These are phyloP conservation scores for Acronicta psi DNA, from an alignment of 2,888 invertebrate genomes.

Conservation along the genomic window DNA sequence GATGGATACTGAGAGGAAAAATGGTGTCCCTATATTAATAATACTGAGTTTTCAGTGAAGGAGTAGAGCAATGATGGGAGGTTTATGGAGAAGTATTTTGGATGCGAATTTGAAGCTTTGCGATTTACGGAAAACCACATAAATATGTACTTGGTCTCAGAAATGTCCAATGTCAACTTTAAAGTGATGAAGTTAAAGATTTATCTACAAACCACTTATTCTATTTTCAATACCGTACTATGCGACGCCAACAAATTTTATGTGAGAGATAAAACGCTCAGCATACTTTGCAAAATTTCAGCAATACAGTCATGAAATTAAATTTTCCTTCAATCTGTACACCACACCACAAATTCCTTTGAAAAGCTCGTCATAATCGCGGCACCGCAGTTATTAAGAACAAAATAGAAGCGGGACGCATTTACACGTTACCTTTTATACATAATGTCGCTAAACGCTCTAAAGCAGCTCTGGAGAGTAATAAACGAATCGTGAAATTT, in stretches of 20 bases:
- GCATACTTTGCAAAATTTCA: constrained; percentile 8
- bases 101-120: too few relatives aligned
- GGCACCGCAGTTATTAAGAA: constrained; percentile 20
- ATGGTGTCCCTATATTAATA: too few relatives aligned
- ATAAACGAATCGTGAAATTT: constrained; percentile 5
- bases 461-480: constrained; percentile 13
- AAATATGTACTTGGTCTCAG: too few relatives aligned
- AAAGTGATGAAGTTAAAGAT: too few relatives aligned
- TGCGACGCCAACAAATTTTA: not conserved
- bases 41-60: not conserved
- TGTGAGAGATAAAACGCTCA: constrained; percentile 2
- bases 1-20: constrained; percentile 45
- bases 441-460: constrained; percentile 32
- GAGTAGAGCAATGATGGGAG: not conserved
- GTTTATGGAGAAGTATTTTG: too few relatives aligned
- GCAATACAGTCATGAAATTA: constrained; percentile 27
- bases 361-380: constrained; percentile 17
- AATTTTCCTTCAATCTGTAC: constrained; percentile 4
- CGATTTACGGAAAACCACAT: too few relatives aligned
- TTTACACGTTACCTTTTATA: constrained; percentile 30
- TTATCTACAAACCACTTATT: too few relatives aligned
- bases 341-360: constrained; percentile 11
- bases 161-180: too few relatives aligned
- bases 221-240: constrained; percentile 8
- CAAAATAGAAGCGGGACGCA: constrained; percentile 21